Percentiles rank a stretch among this genome's conserved stretches.
phyloP scores from a whole-genome alignment of 2,888 invertebrate species.

The Unio delphinus region DNA sequence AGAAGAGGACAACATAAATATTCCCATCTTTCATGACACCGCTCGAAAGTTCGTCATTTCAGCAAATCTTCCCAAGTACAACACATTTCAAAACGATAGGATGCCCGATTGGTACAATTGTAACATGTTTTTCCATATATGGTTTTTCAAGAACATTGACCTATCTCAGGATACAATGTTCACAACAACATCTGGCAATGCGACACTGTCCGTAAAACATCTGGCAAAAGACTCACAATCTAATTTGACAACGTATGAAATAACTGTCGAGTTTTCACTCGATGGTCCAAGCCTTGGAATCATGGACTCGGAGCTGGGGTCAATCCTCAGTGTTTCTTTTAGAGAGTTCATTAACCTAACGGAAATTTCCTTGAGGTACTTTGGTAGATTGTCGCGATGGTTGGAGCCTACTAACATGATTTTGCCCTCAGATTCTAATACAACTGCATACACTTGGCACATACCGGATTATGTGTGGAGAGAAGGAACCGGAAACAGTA shows the following conservation, averaged over 20 bases:
- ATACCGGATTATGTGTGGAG: conserved; percentile 41
- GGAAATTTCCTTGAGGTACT: conserved; percentile 24
- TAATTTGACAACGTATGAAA: conserved; percentile 4
- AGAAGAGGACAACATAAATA: conserved; percentile 53
- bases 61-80: conserved; percentile 45
- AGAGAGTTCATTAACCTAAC: conserved; percentile 1
- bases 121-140: conserved; percentile 25
- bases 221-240: not conserved
- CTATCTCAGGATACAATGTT: conserved; percentile 1
- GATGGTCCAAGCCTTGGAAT: conserved; percentile 35
- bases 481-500: conserved; percentile 28
- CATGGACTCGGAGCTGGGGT: conserved; percentile 47
- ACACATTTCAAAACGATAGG: conserved; percentile 39
- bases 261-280: conserved; percentile 22
- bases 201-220: not conserved
- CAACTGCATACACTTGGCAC: conserved; percentile 1
- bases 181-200: not conserved
- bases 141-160: conserved; percentile 23
- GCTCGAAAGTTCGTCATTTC: conserved; percentile 33
- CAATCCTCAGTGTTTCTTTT: conserved; percentile 12
- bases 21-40: conserved; percentile 41
- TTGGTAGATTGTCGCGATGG: conserved; percentile 19
- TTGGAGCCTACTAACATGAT: conserved; percentile 10
- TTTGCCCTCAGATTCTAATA: conserved; percentile 13
- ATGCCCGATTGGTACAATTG: conserved; percentile 32